Conservation (phyloP, 2,113 vertebrate species). For the Dromas ardeola region DNA sequence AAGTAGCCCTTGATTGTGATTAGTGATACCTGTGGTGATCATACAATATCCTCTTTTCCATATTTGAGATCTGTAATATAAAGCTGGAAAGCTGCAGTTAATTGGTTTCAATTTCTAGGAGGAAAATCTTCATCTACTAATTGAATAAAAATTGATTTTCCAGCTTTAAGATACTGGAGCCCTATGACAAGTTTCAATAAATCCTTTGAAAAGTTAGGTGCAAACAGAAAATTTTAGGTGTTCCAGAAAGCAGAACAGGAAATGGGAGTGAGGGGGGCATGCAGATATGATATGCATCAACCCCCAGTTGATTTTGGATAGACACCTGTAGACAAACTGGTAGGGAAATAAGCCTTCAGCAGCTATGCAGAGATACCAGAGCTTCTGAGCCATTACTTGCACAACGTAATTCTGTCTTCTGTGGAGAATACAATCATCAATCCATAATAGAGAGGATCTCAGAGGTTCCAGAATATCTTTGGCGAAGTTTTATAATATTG, state of each 20-base stretch:
- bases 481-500: background rate
- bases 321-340: background rate
- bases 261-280: accelerated
- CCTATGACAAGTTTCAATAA: background rate
- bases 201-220: background rate
- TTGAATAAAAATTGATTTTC: background rate
- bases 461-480: background rate
- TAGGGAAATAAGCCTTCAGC: background rate
- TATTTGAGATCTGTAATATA: background rate
- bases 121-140: conserved; percentile 17
- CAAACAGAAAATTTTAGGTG: background rate
- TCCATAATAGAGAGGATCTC: background rate
- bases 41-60: background rate
- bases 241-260: background rate
- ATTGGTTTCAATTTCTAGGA: background rate
- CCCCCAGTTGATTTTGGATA: background rate
- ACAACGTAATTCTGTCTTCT: background rate
- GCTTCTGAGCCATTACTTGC: background rate
- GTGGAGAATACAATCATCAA: background rate
- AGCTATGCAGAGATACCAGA: background rate
- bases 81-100: background rate
- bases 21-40: background rate
- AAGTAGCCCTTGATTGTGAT: background rate
- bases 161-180: background rate
- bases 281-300: background rate